Evolutionary conservation across 2,113 vertebrate genomes (phyloP).

Genomic region (Pomatostomus ruficeps): DNA sequence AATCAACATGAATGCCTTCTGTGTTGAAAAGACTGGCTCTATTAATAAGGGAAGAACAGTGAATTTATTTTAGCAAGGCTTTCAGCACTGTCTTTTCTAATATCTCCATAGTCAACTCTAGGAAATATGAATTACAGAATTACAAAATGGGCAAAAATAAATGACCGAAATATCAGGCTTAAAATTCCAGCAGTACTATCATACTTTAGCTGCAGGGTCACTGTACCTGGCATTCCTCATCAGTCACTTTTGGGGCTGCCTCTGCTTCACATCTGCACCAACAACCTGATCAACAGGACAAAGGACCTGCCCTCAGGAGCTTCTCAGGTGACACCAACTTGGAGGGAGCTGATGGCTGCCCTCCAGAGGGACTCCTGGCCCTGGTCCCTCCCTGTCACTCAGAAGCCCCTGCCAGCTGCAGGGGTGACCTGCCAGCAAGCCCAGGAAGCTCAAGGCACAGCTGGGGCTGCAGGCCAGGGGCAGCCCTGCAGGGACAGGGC

Average conservation of each 20-base stretch:
- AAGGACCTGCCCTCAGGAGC: background rate
- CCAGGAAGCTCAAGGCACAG: background rate
- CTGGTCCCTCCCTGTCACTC: background rate
- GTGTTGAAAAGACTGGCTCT: background rate
- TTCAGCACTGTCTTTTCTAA: background rate
- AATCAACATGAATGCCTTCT: background rate
- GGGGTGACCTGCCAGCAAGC: background rate
- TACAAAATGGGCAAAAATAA: background rate
- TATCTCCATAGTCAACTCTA: background rate
- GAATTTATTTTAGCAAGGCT: background rate
- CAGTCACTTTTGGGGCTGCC: background rate
- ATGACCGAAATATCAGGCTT: background rate
- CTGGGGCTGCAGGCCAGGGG: background rate
- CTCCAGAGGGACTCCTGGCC: background rate
- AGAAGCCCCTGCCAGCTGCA: background rate
- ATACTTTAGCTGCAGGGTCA: background rate
- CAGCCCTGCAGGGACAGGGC: background rate
- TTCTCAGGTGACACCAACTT: background rate
- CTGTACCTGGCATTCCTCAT: accelerated
- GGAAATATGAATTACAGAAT: background rate
- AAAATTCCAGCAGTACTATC: background rate
- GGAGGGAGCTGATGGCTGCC: background rate
- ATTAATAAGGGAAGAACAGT: background rate
- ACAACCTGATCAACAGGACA: background rate
- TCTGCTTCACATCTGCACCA: background rate